Evolutionary conservation across 2,113 vertebrate genomes (phyloP).

Genomic region (Aptenodytes forsteri): DNA sequence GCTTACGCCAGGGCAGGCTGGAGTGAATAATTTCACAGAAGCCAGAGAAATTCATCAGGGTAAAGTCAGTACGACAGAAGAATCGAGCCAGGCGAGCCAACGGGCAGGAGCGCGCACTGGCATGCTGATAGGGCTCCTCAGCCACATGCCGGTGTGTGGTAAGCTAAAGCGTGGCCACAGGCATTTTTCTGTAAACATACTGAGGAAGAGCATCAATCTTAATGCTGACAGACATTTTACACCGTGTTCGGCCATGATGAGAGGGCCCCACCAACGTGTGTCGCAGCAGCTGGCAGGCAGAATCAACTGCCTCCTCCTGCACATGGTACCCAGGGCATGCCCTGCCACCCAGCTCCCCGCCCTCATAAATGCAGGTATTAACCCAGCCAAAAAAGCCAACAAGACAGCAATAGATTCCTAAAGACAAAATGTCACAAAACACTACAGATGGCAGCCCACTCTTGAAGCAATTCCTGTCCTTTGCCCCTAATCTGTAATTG

Average conservation of each 20-base stretch:
- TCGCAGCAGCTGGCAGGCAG: neutral
- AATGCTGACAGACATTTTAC: neutral
- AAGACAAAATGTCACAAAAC: neutral
- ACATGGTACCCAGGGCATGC: neutral
- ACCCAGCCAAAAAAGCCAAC: neutral
- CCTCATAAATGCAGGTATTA: neutral
- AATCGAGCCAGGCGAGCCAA: neutral
- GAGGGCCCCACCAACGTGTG: neutral
- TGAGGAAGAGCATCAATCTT: neutral
- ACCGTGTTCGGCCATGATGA: accelerated
- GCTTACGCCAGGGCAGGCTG: neutral
- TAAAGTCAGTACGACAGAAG: neutral
- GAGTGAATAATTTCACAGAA: neutral
- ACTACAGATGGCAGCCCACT: neutral
- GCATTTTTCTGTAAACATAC: neutral
- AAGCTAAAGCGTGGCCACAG: neutral
- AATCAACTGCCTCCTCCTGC: neutral
- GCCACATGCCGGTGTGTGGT: neutral
- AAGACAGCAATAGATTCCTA: neutral
- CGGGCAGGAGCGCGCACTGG: accelerated
- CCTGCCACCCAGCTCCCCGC: accelerated
- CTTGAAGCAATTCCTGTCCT: neutral
- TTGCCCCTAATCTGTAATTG: neutral
- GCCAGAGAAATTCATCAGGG: neutral
- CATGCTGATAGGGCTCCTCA: neutral